Percentiles rank a stretch among this genome's conserved stretches.
Conservation (phyloP, 2,888 invertebrate species). For the Xylocampa areola region DNA sequence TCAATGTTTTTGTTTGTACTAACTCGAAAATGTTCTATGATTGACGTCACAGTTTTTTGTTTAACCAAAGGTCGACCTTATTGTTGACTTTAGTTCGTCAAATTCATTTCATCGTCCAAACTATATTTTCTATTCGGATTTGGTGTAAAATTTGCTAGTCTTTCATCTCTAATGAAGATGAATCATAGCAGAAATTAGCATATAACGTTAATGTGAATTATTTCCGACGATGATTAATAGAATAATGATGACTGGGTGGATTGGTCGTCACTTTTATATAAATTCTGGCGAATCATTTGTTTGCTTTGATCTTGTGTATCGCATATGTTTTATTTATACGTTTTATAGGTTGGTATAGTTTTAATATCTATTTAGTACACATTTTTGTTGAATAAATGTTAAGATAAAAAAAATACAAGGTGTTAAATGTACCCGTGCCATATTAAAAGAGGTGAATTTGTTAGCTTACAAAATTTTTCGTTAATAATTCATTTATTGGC, state of each 20-base stretch:
- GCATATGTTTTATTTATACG: background rate
- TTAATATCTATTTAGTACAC: background rate
- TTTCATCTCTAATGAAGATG: conserved; percentile 34
- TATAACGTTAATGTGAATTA: conserved; percentile 18
- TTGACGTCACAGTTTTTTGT: conserved; percentile 14
- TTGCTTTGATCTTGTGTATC: conserved; percentile 7
- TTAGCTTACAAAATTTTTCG: too few species aligned
- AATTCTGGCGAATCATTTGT: background rate
- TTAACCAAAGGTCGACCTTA: conserved; percentile 1
- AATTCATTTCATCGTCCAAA: conserved; percentile 19
- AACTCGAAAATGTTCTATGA: conserved; percentile 16
- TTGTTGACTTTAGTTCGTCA: background rate
- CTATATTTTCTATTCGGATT: conserved; percentile 11
- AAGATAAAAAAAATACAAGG: too few species aligned
- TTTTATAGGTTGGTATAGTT: background rate
- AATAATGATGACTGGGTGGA: conserved; percentile 3
- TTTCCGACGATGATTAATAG: conserved; percentile 15
- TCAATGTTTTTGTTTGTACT: conserved; percentile 35
- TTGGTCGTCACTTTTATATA: background rate
- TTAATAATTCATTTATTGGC: too few species aligned
- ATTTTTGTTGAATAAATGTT: background rate
- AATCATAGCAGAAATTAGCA: conserved; percentile 19
- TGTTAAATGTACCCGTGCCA: too few species aligned
- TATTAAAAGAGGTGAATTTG: too few species aligned
- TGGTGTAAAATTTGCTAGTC: conserved; percentile 16